Conservation (phyloP, 92 coral and sea anemone species). For the Palythoa heliodiscus region DNA sequence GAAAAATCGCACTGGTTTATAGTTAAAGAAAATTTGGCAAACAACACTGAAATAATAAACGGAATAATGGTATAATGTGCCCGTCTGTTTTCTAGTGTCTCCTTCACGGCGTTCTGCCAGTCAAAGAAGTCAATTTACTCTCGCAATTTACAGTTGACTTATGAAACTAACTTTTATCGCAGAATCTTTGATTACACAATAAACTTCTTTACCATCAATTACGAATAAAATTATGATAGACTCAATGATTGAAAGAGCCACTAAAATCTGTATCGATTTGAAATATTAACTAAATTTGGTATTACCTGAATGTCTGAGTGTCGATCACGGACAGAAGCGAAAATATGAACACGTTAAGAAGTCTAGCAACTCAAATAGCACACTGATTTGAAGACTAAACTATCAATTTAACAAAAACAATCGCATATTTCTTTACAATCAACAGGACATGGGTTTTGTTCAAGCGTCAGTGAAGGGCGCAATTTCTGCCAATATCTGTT, state of each 20-base stretch:
- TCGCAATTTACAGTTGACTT: too few relatives aligned
- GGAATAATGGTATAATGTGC: not conserved
- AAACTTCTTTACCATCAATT: conserved; percentile 9
- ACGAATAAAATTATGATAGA: not conserved
- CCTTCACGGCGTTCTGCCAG: not conserved
- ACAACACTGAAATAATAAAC: conserved; percentile 9
- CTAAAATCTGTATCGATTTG: not conserved
- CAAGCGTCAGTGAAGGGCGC: not conserved
- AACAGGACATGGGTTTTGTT: not conserved
- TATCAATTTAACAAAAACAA: not conserved
- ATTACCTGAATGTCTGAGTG: not conserved
- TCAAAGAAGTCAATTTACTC: not conserved
- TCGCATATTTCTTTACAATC: not conserved
- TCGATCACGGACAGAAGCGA: not conserved
- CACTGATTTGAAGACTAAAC: not conserved
- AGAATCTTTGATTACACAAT: not conserved
- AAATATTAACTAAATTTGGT: not conserved
- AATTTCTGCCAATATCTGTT: not conserved
- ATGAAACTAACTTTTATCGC: not conserved
- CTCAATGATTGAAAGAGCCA: not conserved
- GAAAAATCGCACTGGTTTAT: not conserved
- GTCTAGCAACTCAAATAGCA: not conserved
- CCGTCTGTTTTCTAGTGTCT: not conserved
- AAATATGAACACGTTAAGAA: not conserved
- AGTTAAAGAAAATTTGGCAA: not conserved